Evolutionary conservation across 2,888 invertebrate species (phyloP).

Genomic region (Agapostemon virescens): DNA sequence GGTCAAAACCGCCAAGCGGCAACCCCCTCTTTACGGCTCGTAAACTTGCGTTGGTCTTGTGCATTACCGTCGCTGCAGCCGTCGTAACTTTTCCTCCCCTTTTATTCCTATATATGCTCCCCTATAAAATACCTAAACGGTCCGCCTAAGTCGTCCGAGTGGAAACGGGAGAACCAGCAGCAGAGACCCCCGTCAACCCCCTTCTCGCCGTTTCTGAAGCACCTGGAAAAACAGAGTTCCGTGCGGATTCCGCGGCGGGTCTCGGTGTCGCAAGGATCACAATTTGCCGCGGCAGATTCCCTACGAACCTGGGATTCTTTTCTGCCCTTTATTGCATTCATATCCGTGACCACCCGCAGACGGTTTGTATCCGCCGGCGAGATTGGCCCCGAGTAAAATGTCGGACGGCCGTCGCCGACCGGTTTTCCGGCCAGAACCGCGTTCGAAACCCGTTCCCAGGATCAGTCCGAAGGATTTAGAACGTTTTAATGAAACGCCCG

Average conservation of each 20-base stretch:
- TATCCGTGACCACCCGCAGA: constrained; percentile 18
- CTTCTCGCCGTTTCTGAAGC: not conserved
- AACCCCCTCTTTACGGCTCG: constrained; percentile 64
- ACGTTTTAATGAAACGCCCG: constrained; percentile 23
- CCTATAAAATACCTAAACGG: constrained; percentile 69
- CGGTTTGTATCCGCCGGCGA: constrained; percentile 23
- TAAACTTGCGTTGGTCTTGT: constrained; percentile 67
- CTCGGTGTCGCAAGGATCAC: constrained; percentile 14
- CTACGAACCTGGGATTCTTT: not conserved
- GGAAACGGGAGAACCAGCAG: not conserved
- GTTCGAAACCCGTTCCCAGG: not conserved
- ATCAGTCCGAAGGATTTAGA: constrained; percentile 4
- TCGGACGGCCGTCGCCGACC: not conserved
- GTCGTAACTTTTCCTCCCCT: constrained; percentile 71
- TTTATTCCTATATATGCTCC: constrained; percentile 70
- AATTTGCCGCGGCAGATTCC: constrained; percentile 48
- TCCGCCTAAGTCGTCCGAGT: constrained; percentile 55
- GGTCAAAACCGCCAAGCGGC: not conserved
- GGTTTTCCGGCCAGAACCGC: not conserved
- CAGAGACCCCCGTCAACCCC: not conserved
- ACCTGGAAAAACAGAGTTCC: constrained; percentile 20
- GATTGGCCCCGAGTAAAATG: constrained; percentile 22
- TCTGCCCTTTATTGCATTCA: constrained; percentile 38
- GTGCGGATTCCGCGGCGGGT: constrained; percentile 13
- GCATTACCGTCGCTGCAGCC: constrained; percentile 66